Conservation (phyloP, 2,888 invertebrate genomes). For the Drosophila aldrichi region DNA sequence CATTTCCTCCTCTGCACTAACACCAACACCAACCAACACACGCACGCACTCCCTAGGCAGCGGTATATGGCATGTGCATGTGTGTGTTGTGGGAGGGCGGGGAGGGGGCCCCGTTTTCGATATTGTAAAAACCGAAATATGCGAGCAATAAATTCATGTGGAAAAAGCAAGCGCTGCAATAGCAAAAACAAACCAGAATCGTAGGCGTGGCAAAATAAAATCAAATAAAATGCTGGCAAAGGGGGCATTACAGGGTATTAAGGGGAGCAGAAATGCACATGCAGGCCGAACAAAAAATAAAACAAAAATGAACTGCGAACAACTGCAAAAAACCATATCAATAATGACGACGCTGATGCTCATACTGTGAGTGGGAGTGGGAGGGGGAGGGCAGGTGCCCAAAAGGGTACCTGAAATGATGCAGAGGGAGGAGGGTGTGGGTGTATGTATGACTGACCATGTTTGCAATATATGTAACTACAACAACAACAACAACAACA, state of each 20-base stretch:
- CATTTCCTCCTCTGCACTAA: constrained; percentile 65
- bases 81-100: neutral
- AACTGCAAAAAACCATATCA: constrained; percentile 72
- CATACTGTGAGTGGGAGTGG: neutral
- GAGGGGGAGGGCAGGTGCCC: neutral
- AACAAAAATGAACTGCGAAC: constrained; percentile 52
- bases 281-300: constrained; percentile 11
- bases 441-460: constrained; percentile 15
- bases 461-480: constrained; percentile 52
- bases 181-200: constrained; percentile 41
- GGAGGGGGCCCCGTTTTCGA: constrained; percentile 25
- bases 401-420: neutral
- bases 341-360: constrained; percentile 67
- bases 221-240: constrained; percentile 48
- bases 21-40: constrained; percentile 20
- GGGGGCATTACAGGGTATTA: constrained; percentile 2
- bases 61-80: constrained; percentile 10
- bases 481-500: constrained; percentile 26
- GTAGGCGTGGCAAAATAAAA: constrained; percentile 64
- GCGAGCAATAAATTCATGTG: constrained; percentile 70
- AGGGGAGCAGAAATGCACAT: neutral
- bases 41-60: constrained; percentile 5
- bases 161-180: constrained; percentile 59
- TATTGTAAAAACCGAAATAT: constrained; percentile 66
- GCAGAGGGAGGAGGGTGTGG: neutral